Evolutionary conservation across 2,888 invertebrate genomes (phyloP), one percentile per base, ranked within the genome.

Genomic region (Diloba caeruleocephala): DNA sequence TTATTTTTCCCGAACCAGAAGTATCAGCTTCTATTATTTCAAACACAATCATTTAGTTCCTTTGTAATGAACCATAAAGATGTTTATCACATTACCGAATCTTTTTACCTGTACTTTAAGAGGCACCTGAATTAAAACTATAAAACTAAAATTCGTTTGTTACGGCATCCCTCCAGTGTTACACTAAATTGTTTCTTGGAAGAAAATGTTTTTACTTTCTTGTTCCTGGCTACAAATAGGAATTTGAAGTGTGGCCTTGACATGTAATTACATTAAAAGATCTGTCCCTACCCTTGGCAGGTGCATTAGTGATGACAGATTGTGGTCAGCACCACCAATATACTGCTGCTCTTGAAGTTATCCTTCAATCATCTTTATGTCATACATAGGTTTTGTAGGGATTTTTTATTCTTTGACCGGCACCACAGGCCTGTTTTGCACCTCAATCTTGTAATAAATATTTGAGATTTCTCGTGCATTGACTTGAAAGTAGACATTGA

Each of bases 51-150:
- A 44, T 51, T 49, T 48, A 53, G 37, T 60, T 48, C 38, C 31
- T 38, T 61, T 68, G 68, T 53, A 69, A 64, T n/a, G n/a, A 64
- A 55, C 51, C 37, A 23, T 51, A 46, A 25, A 36, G 52, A 51
- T 46, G 38, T 49, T 69, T 64, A 68, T 64, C 44, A 58, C 57
- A 31, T 45, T 57, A 51, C 58, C 50, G 68, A 68, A 68, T 68
- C 48, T 69, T 48, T 57, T 60, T 46, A 69, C 68, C 57, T 60
- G 51, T 50, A 45, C 49, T 57, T 42, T 37, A 49, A 21, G 49
- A 55, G 48, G 14, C 49, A 39, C 44, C 68, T 59, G 61, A 69
- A 69, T 69, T 57, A 69, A 69, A 69, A 64, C 64, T 55, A 64
- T 69, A 61, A 68, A 68, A 64, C 60, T 60, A 53, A 45, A 66